Percentiles rank a stretch among this genome's conserved stretches.
phyloP scores from a whole-genome alignment of 2,888 invertebrate genomes.

The Cheiracanthium punctorium region DNA sequence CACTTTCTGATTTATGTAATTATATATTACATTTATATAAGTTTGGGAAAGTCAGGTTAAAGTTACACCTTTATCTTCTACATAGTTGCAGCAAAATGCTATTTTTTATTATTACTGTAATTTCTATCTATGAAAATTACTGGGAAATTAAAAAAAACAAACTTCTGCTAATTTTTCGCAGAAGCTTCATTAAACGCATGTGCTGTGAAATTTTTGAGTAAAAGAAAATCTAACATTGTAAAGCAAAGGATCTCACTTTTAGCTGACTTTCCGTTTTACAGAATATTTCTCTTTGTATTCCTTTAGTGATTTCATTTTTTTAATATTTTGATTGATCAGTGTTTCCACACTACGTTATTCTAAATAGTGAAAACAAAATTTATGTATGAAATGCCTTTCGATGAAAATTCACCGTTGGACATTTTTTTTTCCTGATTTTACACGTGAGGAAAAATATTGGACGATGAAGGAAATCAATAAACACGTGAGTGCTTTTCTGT shows the following conservation, averaged over 20 bases:
- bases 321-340: not conserved
- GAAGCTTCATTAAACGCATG: too few relatives aligned
- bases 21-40: slow-evolving; percentile 20
- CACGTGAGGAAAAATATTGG: not conserved
- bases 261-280: not conserved
- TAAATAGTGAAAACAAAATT: not conserved
- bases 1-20: slow-evolving; percentile 15
- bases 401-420: not conserved
- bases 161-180: too few relatives aligned
- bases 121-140: too few relatives aligned
- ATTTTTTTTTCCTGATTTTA: not conserved
- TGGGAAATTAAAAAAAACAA: too few relatives aligned
- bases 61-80: slow-evolving; percentile 9
- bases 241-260: not conserved
- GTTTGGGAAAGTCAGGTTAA: slow-evolving; percentile 37
- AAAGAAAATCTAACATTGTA: too few relatives aligned
- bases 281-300: slow-evolving; percentile 6
- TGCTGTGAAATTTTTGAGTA: too few relatives aligned
- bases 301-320: not conserved
- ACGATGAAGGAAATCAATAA: slow-evolving; percentile 10
- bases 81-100: not conserved
- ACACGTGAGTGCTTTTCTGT: slow-evolving; percentile 36
- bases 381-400: not conserved
- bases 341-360: not conserved
- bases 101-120: too few relatives aligned